Percentiles rank a stretch among this genome's conserved stretches.
phyloP scores from a whole-genome alignment of 2,888 invertebrate genomes.

The Ryuthela nishihirai region DNA sequence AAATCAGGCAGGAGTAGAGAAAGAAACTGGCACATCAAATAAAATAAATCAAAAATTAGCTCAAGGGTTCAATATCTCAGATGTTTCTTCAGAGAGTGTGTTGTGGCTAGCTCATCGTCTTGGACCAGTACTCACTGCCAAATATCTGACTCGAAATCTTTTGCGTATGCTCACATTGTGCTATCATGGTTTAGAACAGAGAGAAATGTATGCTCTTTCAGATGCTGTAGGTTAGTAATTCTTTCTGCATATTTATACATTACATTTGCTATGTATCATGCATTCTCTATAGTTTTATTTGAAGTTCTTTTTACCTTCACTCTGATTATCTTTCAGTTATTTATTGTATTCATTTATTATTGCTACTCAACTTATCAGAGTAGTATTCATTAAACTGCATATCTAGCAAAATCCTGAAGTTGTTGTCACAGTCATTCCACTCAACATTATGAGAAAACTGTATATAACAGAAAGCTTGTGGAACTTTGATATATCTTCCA shows the following conservation, averaged over 20 bases:
- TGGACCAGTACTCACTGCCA: slow-evolving; percentile 89
- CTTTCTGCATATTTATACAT: neutral
- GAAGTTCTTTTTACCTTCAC: too few relatives aligned
- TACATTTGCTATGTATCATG: neutral
- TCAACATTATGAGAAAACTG: too few relatives aligned
- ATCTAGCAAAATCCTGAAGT: too few relatives aligned
- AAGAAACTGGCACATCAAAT: neutral
- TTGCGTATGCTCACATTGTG: slow-evolving; percentile 90
- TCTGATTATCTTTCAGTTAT: too few relatives aligned
- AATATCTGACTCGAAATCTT: slow-evolving; percentile 83
- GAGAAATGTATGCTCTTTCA: slow-evolving; percentile 13
- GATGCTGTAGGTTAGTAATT: slow-evolving; percentile 5
- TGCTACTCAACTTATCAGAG: too few relatives aligned
- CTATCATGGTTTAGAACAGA: slow-evolving; percentile 72
- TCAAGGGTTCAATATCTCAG: slow-evolving; percentile 54
- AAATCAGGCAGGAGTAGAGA: neutral
- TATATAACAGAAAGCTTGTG: too few relatives aligned
- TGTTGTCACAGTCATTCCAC: too few relatives aligned
- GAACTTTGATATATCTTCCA: too few relatives aligned
- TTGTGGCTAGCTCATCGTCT: slow-evolving; percentile 89
- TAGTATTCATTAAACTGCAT: too few relatives aligned
- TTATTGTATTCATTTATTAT: neutral
- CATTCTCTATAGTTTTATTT: neutral
- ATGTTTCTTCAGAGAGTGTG: slow-evolving; percentile 80
- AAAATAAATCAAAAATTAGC: neutral